phyloP scores from a whole-genome alignment of 2,113 vertebrate genomes.

The Calypte anna region DNA sequence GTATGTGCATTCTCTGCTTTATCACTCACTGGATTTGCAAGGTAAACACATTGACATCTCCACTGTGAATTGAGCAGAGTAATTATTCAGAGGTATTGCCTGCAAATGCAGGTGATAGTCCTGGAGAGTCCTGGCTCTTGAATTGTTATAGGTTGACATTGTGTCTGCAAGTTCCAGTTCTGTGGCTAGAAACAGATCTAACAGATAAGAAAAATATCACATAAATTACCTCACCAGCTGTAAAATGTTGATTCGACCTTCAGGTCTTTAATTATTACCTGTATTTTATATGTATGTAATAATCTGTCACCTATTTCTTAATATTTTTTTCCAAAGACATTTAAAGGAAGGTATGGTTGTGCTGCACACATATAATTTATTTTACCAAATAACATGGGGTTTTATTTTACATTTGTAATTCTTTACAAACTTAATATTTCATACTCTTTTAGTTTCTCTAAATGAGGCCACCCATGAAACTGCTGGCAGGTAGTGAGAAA shows the following conservation, averaged over 20 bases:
- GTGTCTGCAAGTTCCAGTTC: neutral
- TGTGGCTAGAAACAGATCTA: neutral
- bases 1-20: neutral
- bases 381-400: neutral
- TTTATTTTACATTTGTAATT: neutral
- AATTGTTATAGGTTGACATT: neutral
- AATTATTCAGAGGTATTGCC: neutral
- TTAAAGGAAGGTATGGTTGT: neutral
- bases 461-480: neutral
- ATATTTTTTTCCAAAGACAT: neutral
- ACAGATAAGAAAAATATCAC: neutral
- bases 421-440: neutral
- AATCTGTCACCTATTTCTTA: neutral
- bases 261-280: neutral
- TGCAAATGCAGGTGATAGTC: neutral
- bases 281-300: neutral
- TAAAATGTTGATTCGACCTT: neutral
- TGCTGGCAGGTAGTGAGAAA: conserved; percentile 27
- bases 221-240: neutral
- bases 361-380: rapidly evolving
- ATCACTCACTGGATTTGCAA: neutral
- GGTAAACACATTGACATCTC: neutral
- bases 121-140: neutral
- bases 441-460: neutral
- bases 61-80: neutral